These are phyloP conservation scores for Brotula barbata DNA, from an alignment of 2,797 vertebrate genomes.

Conservation along the genomic window DNA sequence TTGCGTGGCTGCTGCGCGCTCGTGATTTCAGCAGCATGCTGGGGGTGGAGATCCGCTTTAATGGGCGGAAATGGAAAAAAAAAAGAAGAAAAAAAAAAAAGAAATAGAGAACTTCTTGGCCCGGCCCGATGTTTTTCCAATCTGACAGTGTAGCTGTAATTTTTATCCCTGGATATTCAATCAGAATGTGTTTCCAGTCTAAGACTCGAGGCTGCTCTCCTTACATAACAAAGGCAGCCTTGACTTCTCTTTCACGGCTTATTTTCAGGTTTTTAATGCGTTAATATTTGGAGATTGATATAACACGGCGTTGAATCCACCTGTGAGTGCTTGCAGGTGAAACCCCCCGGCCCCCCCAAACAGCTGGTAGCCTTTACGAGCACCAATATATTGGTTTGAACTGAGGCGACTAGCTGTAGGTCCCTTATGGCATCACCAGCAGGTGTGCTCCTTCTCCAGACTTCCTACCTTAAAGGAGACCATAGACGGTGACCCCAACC, in stretches of 20 bases:
- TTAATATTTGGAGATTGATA: conserved; percentile 14
- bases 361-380: conserved; percentile 49
- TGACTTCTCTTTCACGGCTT: neutral
- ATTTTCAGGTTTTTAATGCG: too few species aligned
- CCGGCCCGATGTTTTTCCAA: conserved; percentile 65
- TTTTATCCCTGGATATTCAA: conserved; percentile 64
- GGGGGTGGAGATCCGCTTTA: conserved; percentile 55
- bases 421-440: conserved; percentile 10
- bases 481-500: neutral
- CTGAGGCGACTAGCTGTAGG: conserved; percentile 2
- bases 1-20: conserved; percentile 31
- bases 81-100: conserved; percentile 35
- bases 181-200: conserved; percentile 61
- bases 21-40: conserved; percentile 36
- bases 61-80: conserved; percentile 55
- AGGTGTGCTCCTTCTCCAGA: conserved; percentile 33
- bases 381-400: conserved; percentile 34
- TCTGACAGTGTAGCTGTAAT: conserved; percentile 68
- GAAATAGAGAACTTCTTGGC: conserved; percentile 58
- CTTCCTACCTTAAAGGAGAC: neutral
- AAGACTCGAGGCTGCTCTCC: conserved; percentile 40
- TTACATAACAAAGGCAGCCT: conserved; percentile 65
- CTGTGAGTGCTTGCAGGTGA: conserved; percentile 42
- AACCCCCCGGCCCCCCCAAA: too few species aligned
- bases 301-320: neutral